Base-by-base conservation (phyloP, 2,797 vertebrate species). In the Leucoraja ocellata region DNA sequence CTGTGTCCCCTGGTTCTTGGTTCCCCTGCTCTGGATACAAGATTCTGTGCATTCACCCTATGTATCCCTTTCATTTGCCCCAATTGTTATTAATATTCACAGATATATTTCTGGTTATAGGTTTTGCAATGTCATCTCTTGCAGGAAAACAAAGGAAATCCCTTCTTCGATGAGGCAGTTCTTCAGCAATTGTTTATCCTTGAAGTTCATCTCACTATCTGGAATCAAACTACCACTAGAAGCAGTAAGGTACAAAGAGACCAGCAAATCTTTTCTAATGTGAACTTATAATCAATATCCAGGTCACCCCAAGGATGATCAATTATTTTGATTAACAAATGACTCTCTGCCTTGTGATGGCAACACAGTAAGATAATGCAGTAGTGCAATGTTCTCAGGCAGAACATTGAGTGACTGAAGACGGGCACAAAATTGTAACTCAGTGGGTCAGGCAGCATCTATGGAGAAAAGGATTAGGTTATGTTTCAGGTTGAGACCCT, bases 181-280 rank as follows among this genome's bases (percentile, higher is more conserved):
- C 95, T 98, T 98, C 94, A 97, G 96, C 94, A 96, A 95, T 63
- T 96, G 97, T n/a, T 95, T 95, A 93, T 94, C 95, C 81, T 97
- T 99, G 16, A 96, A 94, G 39, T 96, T 96, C 0, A 93, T 98
- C 61, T 95, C 96, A 21, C 94, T 99, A 93, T 96, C 97, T 0
- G 97, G 96, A 32, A 98, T 97, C 94, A 98, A 96, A 94, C 96
- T 99, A 68, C 98, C 98, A 61, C 94, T 97, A 0, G 97, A 98
- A 23, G 98, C 96, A 0, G 96, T 99, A 94, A 97, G 98, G 98
- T 99, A 93, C 11, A 80, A 3, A 32, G 1, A 16, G 71, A 23
- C 18, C 84, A 88, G 61, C n/a, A 7, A 88, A 88, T 28, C 28
- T 65, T 88, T 65, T 23, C 54, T 36, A 88, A 36, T 68, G n/a